Evolutionary conservation across 1,140 invertebrate species (phyloP).

Genomic region (Psilanteris sp.): DNA sequence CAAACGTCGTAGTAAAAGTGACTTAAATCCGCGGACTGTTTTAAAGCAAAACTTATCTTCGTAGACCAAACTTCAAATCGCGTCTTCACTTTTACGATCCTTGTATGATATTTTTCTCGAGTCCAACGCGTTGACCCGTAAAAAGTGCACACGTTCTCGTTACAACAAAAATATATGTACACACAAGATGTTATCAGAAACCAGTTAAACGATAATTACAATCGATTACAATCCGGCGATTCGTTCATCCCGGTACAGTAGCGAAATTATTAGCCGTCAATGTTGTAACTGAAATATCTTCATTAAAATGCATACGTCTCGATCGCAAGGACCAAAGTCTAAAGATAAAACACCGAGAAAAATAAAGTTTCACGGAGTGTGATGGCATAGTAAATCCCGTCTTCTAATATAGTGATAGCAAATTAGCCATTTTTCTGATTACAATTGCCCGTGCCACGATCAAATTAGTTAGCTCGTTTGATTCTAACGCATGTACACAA

Average conservation of each 20-base stretch:
- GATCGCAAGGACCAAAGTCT: conserved; percentile 24
- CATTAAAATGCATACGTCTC: conserved; percentile 4
- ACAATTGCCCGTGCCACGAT: conserved; percentile 6
- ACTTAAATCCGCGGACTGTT: too few species aligned
- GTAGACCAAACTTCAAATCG: too few species aligned
- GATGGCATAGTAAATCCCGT: conserved; percentile 14
- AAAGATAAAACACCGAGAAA: conserved; percentile 45
- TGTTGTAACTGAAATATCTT: conserved; percentile 36
- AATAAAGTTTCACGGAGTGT: conserved; percentile 25
- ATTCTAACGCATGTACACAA: background rate
- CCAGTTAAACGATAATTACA: conserved; percentile 5
- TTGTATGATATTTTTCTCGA: too few species aligned
- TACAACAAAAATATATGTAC: conserved; percentile 11
- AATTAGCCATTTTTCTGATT: conserved; percentile 6
- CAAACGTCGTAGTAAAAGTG: too few species aligned
- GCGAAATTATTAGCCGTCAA: conserved; percentile 14
- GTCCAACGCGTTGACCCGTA: conserved; percentile 1
- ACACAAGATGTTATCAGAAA: background rate
- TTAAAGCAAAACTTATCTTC: too few species aligned
- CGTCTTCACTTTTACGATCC: too few species aligned
- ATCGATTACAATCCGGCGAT: background rate
- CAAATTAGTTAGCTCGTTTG: conserved; percentile 13
- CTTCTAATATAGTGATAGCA: background rate
- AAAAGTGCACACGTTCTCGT: background rate
- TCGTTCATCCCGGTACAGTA: conserved; percentile 1